Evolutionary conservation across 2,888 invertebrate genomes (phyloP).

Genomic region (Apamea monoglypha): DNA sequence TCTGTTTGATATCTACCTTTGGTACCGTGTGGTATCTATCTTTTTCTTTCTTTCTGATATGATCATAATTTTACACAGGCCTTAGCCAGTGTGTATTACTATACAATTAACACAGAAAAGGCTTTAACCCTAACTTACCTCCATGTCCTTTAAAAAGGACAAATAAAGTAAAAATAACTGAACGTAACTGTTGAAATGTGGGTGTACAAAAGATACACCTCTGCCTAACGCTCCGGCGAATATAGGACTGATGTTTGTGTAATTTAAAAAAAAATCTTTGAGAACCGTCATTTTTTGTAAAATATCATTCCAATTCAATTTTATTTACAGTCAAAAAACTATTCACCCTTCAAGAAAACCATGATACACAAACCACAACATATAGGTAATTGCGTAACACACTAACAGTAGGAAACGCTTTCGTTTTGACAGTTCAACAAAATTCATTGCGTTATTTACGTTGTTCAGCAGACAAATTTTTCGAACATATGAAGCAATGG

Average conservation of each 20-base stretch:
- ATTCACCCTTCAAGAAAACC: conserved; percentile 1
- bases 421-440: neutral
- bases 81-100: too few species aligned
- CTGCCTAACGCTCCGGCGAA: too few species aligned
- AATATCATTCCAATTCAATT: neutral
- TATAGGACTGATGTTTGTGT: too few species aligned
- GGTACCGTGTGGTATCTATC: too few species aligned
- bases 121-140: neutral
- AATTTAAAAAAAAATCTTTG: neutral
- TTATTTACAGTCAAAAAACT: neutral
- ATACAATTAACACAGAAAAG: neutral
- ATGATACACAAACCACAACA: too few species aligned
- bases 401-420: neutral
- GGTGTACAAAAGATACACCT: too few species aligned
- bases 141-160: neutral
- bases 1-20: neutral
- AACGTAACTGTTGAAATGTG: too few species aligned
- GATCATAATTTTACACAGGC: neutral
- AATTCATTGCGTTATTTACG: neutral
- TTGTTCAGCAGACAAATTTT: neutral
- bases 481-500: neutral
- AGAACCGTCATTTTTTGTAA: neutral
- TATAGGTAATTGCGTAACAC: neutral
- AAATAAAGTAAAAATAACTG: neutral
- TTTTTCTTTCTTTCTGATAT: too few species aligned